Evolutionary conservation across 2,888 invertebrate species (phyloP), one percentile per base, ranked within the genome.

Genomic region (Sphecodes monilicornis): DNA sequence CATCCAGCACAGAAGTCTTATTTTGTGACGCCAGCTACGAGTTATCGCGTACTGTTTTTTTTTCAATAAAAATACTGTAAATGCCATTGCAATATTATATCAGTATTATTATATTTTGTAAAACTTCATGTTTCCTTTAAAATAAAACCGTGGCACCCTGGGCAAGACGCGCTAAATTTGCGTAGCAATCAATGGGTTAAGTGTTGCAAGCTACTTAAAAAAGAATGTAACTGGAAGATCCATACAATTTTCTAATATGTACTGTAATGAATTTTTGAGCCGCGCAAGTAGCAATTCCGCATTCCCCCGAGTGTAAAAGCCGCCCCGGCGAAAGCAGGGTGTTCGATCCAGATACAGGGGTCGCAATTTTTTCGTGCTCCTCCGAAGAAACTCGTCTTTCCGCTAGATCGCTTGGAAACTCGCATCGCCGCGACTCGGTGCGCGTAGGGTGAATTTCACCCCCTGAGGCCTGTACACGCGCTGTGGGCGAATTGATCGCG

Each of bases 401-500:
- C 84, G 83, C 57, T 82, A 80, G 87, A 87, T 90, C 82, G 80
- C 73, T 77, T 79, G 87, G 85, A 78, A 84, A 84, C 89, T 54
- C 76, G 54, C 76, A 6, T 50, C 22, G 50, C 22, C 70, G 84
- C 82, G 90, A 86, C 84, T 84, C 88, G 76, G 70, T 78, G 50
- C 75, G 36, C 66, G 75, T 50, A 50, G 90, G 90, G 91, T 91
- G 84, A 89, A 84, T 84, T 87, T 88, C 85, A 83, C 88, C 91
- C 90, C 66, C 82, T 90, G 84, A 88, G 88, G 90, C 91, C 84
- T 87, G 91, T 90, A 89, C 91, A 91, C 90, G 91, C 91, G 86
- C 90, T 91, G 91, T 90, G 90, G 90, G 92, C 92, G 92, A 92
- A 92, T 92, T 92, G 92, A 92, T 92, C 94, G 93, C 90, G 92